Conservation (phyloP, 2,113 vertebrate genomes). For the Eleginops maclovinus region DNA sequence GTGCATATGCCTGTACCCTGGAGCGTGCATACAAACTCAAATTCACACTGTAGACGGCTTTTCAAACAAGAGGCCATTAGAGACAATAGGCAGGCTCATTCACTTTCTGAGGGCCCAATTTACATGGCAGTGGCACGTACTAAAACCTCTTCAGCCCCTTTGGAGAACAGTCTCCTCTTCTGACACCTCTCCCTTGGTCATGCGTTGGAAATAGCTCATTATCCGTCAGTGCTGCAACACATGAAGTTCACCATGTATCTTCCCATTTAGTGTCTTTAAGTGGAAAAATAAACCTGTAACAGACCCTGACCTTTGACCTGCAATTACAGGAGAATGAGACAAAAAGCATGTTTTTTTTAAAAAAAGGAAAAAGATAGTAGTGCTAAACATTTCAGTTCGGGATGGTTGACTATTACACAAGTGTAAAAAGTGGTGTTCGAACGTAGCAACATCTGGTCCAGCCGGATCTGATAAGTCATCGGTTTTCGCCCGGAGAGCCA, state of each 20-base stretch:
- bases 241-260: conserved; percentile 6
- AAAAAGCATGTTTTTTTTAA: neutral
- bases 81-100: conserved; percentile 83
- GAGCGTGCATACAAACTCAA: conserved; percentile 68
- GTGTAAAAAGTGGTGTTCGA: conserved; percentile 33
- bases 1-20: conserved; percentile 64
- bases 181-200: conserved; percentile 50
- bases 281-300: neutral
- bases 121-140: conserved; percentile 73
- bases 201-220: conserved; percentile 44
- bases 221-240: conserved; percentile 8
- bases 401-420: conserved; percentile 16
- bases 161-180: conserved; percentile 48
- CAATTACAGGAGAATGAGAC: neutral
- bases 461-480: conserved; percentile 68
- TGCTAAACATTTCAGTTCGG: conserved; percentile 12
- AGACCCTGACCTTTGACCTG: conserved; percentile 16
- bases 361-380: neutral
- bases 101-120: conserved; percentile 78
- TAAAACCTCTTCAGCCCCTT: conserved; percentile 63
- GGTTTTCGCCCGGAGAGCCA: conserved; percentile 63
- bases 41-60: conserved; percentile 72
- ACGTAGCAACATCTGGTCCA: conserved; percentile 63
- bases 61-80: conserved; percentile 77
- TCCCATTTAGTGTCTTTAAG: neutral